These are phyloP conservation scores for Drosophila arizonae DNA, from an alignment of 1,140 invertebrate genomes.

Conservation along the genomic window DNA sequence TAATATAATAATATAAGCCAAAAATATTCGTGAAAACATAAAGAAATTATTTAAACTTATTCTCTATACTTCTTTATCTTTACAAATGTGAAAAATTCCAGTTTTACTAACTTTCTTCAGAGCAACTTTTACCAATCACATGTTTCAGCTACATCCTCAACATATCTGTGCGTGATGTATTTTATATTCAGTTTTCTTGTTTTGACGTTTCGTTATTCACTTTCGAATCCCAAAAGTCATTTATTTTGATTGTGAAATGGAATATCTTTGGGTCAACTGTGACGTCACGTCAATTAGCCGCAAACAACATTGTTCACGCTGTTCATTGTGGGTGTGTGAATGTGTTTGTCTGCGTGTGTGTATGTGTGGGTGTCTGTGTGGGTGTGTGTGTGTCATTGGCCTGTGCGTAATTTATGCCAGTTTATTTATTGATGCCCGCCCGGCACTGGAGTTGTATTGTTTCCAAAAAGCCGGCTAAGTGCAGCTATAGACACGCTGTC, in stretches of 20 bases:
- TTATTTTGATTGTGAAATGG: slow-evolving; percentile 36
- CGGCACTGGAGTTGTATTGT: slow-evolving; percentile 63
- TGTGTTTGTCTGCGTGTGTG: neutral
- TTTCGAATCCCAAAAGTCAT: slow-evolving; percentile 28
- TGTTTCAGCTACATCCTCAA: neutral
- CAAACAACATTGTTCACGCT: slow-evolving; percentile 41
- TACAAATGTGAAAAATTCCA: too few relatives aligned
- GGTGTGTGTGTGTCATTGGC: slow-evolving; percentile 49
- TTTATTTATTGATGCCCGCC: slow-evolving; percentile 73
- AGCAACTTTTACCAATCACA: too few relatives aligned
- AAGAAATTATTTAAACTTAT: too few relatives aligned
- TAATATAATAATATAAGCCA: too few relatives aligned
- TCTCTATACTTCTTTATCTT: too few relatives aligned
- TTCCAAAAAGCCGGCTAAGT: slow-evolving; percentile 72
- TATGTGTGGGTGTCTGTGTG: neutral
- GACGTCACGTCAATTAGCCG: slow-evolving; percentile 64
- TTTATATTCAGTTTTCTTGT: neutral
- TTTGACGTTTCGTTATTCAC: slow-evolving; percentile 23
- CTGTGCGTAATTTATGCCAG: slow-evolving; percentile 77
- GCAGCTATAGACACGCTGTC: slow-evolving; percentile 48
- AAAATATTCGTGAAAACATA: too few relatives aligned
- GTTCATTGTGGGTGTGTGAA: neutral
- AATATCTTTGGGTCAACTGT: slow-evolving; percentile 40
- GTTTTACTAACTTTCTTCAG: too few relatives aligned
- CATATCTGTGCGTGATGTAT: neutral